Evolutionary conservation across 2,888 invertebrate species (phyloP).

Genomic region (Tuberolachnus salignus): DNA sequence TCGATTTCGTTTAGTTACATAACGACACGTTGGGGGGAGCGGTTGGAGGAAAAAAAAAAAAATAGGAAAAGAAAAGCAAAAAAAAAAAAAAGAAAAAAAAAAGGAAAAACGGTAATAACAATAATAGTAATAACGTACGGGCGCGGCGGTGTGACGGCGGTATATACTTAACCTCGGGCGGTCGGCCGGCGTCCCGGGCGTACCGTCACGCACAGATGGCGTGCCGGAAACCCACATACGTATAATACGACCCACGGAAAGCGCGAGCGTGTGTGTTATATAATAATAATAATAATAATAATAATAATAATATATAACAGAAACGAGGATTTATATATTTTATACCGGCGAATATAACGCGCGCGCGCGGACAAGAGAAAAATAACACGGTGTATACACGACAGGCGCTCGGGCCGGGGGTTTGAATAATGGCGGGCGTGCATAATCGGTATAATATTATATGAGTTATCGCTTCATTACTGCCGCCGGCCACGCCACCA

Average conservation of each 20-base stretch:
- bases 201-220: conserved; percentile 2
- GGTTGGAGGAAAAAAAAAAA: too few relatives aligned
- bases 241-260: too few relatives aligned
- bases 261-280: not conserved
- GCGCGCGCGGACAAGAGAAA: not conserved
- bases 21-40: too few relatives aligned
- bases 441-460: conserved; percentile 22
- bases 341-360: not conserved
- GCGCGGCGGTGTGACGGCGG: not conserved
- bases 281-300: conserved; percentile 12
- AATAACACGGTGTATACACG: conserved; percentile 24
- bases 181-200: not conserved
- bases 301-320: conserved; percentile 1
- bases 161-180: too few relatives aligned
- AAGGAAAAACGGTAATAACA: too few relatives aligned
- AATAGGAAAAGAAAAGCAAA: too few relatives aligned
- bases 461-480: conserved; percentile 56
- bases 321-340: conserved; percentile 8
- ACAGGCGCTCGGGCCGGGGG: not conserved
- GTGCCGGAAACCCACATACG: not conserved
- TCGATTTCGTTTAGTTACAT: too few relatives aligned
- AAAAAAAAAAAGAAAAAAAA: too few relatives aligned
- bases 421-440: conserved; percentile 45
- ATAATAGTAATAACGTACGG: too few relatives aligned
- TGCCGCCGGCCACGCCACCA: conserved; percentile 11